Percentiles rank a stretch among this genome's conserved stretches.
Conservation (phyloP, 2,113 vertebrate species). For the Irena cyanogastra region DNA sequence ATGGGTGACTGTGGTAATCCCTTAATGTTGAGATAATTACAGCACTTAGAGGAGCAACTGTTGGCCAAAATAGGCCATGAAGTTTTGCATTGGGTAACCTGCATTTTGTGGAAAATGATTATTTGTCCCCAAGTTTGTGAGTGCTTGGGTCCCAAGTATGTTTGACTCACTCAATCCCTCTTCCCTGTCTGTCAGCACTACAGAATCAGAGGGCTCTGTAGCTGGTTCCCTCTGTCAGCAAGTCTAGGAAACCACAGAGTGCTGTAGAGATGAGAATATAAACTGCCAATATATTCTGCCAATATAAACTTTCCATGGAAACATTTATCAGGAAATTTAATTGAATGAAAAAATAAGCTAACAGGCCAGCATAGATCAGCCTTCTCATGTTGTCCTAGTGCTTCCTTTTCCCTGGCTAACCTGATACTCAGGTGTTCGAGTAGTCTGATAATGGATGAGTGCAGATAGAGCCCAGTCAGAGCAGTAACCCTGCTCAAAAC, state of each 20-base stretch:
- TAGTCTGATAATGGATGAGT: not conserved
- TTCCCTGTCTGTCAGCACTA: not conserved
- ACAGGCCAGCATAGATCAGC: not conserved
- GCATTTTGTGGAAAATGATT: not conserved
- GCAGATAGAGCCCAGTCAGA: not conserved
- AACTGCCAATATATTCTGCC: not conserved
- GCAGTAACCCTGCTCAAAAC: not conserved
- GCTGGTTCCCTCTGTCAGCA: not conserved
- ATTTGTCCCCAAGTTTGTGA: not conserved
- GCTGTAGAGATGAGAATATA: not conserved
- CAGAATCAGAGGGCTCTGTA: not conserved
- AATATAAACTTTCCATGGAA: not conserved
- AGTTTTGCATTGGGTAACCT: not conserved
- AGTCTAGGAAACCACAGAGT: not conserved
- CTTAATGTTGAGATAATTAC: not conserved
- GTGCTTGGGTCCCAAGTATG: accelerated
- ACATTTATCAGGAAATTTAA: not conserved
- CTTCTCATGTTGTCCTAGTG: not conserved
- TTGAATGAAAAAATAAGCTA: not conserved
- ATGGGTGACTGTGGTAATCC: not conserved
- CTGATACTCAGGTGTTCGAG: not conserved
- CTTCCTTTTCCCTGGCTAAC: not conserved
- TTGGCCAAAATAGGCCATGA: not conserved
- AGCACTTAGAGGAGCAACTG: not conserved
- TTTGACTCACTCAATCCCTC: accelerated